phyloP scores from a whole-genome alignment of 1,140 invertebrate genomes.

The Neodiprion lecontei region DNA sequence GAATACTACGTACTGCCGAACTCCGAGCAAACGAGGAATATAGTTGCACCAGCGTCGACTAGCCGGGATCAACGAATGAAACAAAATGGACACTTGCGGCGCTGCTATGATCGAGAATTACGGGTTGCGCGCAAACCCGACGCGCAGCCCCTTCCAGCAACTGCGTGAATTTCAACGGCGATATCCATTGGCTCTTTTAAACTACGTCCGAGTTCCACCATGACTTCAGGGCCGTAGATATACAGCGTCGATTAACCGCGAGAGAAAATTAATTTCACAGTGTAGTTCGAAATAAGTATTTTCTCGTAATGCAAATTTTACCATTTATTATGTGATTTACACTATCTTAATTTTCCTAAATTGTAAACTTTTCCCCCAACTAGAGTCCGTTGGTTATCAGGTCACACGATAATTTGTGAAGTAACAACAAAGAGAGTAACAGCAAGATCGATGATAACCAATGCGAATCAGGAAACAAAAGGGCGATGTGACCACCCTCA shows the following conservation, averaged over 20 bases:
- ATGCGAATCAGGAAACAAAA: too few relatives aligned
- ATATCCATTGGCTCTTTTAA: background rate
- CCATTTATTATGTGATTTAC: too few relatives aligned
- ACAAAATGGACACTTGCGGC: constrained; percentile 47
- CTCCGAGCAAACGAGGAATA: constrained; percentile 43
- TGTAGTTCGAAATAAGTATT: too few relatives aligned
- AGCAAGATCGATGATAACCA: too few relatives aligned
- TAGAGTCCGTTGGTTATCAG: too few relatives aligned
- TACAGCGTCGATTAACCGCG: background rate
- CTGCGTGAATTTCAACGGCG: background rate
- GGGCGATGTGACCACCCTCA: too few relatives aligned
- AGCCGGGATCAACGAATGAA: constrained; percentile 40
- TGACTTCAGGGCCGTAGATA: background rate
- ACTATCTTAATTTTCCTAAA: too few relatives aligned
- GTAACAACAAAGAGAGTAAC: too few relatives aligned
- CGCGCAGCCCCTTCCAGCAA: background rate
- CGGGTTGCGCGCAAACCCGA: constrained; percentile 7
- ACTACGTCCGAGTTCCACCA: background rate
- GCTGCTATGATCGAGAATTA: constrained; percentile 8
- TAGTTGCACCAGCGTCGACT: constrained; percentile 49
- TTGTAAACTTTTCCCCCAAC: too few relatives aligned
- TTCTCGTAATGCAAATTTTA: too few relatives aligned
- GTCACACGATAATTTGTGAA: too few relatives aligned
- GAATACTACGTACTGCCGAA: constrained; percentile 32
- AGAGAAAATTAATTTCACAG: constrained; percentile 1